Conservation (phyloP, 2,888 invertebrate species). For the Neoitamus cyanurus region DNA sequence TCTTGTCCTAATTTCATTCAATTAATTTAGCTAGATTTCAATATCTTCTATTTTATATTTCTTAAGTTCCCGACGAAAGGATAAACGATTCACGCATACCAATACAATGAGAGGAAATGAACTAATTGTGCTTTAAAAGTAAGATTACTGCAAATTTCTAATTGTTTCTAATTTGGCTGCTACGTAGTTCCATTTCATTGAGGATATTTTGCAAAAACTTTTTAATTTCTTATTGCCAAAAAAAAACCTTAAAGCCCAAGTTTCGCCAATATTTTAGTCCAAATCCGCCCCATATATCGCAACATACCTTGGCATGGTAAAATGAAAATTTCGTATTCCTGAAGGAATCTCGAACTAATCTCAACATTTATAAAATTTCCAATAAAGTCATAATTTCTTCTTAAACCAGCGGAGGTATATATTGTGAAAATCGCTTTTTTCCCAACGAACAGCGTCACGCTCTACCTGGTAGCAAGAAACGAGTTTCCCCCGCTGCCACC, state of each 20-base stretch:
- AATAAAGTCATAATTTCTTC: conserved; percentile 10
- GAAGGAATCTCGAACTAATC: not conserved
- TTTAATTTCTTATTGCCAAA: not conserved
- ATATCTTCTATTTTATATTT: too few species aligned
- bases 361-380: conserved; percentile 9
- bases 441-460: conserved; percentile 12
- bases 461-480: conserved; percentile 24
- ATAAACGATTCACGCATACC: too few species aligned
- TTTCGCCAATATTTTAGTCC: not conserved
- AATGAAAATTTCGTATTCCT: conserved; percentile 10
- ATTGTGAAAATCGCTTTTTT: not conserved
- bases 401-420: not conserved
- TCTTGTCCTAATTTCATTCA: too few species aligned
- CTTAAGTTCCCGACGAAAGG: too few species aligned
- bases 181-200: too few species aligned
- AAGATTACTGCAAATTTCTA: too few species aligned
- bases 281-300: not conserved
- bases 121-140: too few species aligned
- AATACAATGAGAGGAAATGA: too few species aligned
- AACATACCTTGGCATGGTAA: not conserved
- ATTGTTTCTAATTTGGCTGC: too few species aligned
- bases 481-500: not conserved
- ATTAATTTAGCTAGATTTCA: too few species aligned
- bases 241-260: not conserved
- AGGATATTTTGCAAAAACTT: too few species aligned